Base-by-base conservation (phyloP, 1,140 invertebrate species). In the Coelopa frigida region DNA sequence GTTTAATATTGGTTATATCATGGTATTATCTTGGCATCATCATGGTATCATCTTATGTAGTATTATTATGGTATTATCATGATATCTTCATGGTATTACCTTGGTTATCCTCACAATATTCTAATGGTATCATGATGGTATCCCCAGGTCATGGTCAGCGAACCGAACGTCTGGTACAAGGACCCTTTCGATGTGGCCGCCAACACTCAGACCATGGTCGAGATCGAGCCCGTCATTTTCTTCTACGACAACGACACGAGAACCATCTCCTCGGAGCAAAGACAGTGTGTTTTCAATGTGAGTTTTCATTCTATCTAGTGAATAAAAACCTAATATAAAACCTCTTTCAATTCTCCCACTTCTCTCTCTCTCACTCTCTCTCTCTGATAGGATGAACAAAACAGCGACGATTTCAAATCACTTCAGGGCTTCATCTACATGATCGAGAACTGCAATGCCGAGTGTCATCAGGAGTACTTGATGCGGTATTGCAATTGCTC, bases 381-480 rank as follows among this genome's bases (percentile, higher is more conserved):
- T 2, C 26, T n/a, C 8, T 20, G 22, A 0, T 26, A 66, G 63
- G 53, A 68, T 23, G 64, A 68, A 39, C 55, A 36, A 26, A 50
- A 52, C 14, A 53, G 48, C 26, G 45, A 49, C 0, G 53, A 63
- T 31, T 61, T 59, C 38, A 66, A 58, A 38, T 59, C 58, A 10
- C 38, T 67, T 37, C 32, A 49, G 17, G 60, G 60, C 35, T 61
- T 61, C 48, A 52, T 60, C 46, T 66, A 67, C 37, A 67, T 67
- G 60, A 57, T 58, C 56, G 62, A 67, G 37, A 69, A 69, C 55
- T 69, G 66, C 42, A 50, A 58, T 45, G 56, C 65, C 20, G 52
- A 68, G 51, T 69, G 66, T 44, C 59, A 65, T 52, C 65, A 66
- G 50, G 57, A 65, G 49, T 59, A 68, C 54, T 52, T 68, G 48